Evolutionary conservation across 2,888 invertebrate genomes (phyloP).

Genomic region (Acleris sparsana): DNA sequence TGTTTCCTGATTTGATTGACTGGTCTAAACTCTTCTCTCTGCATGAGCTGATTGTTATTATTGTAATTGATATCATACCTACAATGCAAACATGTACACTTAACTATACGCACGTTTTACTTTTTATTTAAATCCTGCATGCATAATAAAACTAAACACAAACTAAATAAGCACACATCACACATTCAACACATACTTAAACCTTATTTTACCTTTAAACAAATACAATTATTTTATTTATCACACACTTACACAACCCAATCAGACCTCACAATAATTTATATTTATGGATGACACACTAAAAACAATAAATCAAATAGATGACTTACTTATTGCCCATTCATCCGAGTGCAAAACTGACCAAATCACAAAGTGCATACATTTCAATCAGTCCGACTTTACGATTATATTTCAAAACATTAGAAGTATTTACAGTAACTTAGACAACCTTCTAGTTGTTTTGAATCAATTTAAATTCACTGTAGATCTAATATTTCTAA

Average conservation of each 20-base stretch:
- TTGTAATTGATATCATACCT: not conserved
- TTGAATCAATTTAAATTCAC: slow-evolving; percentile 16
- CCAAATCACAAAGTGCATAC: slow-evolving; percentile 12
- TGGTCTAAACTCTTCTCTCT: not conserved
- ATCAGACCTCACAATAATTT: not conserved
- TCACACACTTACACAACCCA: not conserved
- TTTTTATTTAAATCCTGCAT: not conserved
- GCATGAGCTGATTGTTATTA: not conserved
- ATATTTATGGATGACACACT: slow-evolving; percentile 10
- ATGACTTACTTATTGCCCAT: slow-evolving; percentile 21
- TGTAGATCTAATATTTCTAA: slow-evolving; percentile 32
- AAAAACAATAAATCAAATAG: slow-evolving; percentile 20
- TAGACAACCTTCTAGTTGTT: slow-evolving; percentile 19
- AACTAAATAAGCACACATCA: not conserved
- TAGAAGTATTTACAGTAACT: slow-evolving; percentile 28
- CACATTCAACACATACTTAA: not conserved
- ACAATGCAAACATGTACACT: not conserved
- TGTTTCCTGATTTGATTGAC: not conserved
- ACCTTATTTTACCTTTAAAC: not conserved
- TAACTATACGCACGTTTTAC: not conserved
- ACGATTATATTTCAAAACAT: slow-evolving; percentile 37
- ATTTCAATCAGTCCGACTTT: slow-evolving; percentile 10
- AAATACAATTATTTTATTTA: too few species aligned
- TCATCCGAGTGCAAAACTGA: slow-evolving; percentile 14
- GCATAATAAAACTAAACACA: not conserved